Base-by-base conservation (phyloP, 2,113 vertebrate species). In the human region DNA sequence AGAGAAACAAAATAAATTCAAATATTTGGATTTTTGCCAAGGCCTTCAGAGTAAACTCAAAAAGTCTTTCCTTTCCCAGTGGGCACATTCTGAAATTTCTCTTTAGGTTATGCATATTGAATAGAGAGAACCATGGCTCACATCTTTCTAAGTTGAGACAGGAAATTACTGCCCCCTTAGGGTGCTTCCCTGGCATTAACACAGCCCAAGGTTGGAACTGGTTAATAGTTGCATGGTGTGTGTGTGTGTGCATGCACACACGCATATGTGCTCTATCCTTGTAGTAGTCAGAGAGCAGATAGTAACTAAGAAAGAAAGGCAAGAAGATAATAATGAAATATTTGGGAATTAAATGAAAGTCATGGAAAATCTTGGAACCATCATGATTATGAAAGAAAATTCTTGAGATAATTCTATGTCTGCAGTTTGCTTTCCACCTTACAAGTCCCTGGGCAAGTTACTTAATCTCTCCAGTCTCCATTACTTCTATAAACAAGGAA, bases 1-100 rank as follows among this genome's bases (percentile, higher is more conserved):
- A 96, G n/a, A 83, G 80, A 96, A 96, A 68, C 82, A 94, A 95
- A 90, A 87, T 93, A 89, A 95, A 96, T 96, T 78, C 22, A 94
- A 93, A 52, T 73, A 83, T 73, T 97, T 96, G 93, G 78, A 86
- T 55, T 94, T 95, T 92, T 90, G 64, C 87, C 87, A 90, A 68
- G 30, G 84, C 14, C 85, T 90, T 95, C 76, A 93, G 81, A 66
- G n/a, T 84, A 64, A 95, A 85, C 20, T 93, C 57, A 27, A 80
- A 64, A 82, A 79, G n/a, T 79, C 50, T 95, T 27, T 92, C 30
- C 40, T 95, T 94, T 96, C 91, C 48, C 27, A 75, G 40, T 59
- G 89, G 70, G 25, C 45, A 30, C 61, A 55, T 85, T 59, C 94
- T 88, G 83, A 97, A 76, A 85, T 79, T 92, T 96, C 43, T 80